A percentile compares a stretch with the other conserved stretches of the same genome.
phyloP scores from a whole-genome alignment of 2,797 vertebrate species.

The Gallinago solitaria region DNA sequence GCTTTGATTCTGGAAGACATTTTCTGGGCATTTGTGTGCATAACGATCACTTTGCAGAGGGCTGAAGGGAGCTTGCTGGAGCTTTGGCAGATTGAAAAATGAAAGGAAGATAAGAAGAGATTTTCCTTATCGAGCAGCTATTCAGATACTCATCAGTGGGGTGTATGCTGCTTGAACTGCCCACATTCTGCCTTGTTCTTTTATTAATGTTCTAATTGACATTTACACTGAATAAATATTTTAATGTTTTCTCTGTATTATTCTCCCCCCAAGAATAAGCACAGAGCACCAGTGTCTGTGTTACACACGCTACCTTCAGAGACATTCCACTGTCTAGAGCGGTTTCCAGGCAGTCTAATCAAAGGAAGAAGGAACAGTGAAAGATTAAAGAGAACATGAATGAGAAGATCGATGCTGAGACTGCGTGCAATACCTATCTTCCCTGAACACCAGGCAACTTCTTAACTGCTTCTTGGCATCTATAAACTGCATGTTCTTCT shows the following conservation, averaged over 20 bases:
- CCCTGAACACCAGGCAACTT: background rate
- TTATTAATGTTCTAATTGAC: background rate
- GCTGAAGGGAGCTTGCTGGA: background rate
- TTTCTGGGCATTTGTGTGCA: background rate
- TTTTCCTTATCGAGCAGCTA: background rate
- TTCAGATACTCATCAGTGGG: background rate
- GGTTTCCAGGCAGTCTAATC: background rate
- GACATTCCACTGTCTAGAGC: background rate
- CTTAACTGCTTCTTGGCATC: background rate
- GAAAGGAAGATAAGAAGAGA: background rate
- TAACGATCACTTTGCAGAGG: background rate
- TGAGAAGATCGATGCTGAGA: background rate
- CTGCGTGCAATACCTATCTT: background rate
- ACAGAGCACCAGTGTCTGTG: background rate
- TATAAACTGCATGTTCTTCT: background rate
- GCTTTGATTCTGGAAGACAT: background rate
- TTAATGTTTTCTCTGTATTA: background rate
- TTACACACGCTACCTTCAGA: background rate
- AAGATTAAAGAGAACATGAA: background rate
- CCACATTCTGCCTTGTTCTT: background rate
- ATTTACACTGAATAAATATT: background rate
- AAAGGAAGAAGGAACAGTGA: background rate
- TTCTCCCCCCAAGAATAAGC: background rate
- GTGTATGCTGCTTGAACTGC: background rate
- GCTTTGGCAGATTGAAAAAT: background rate